A percentile compares a stretch with the other conserved stretches of the same genome.
Conservation (phyloP, 2,113 vertebrate species). For the Phrynosoma platyrhinos region DNA sequence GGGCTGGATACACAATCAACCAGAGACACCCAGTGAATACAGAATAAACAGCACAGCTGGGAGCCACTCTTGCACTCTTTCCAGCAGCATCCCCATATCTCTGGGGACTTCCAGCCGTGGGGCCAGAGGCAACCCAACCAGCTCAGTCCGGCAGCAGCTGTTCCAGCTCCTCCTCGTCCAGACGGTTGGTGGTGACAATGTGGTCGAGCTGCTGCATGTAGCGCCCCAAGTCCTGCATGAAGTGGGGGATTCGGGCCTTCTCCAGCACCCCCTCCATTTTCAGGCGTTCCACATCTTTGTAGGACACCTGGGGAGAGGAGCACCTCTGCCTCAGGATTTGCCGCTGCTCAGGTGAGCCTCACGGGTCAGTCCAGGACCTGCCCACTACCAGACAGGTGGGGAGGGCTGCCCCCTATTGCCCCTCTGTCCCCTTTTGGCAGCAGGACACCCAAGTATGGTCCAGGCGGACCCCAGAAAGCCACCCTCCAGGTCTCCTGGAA, state of each 20-base stretch:
- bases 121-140: not conserved
- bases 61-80: not conserved
- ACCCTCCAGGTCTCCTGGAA: too few relatives aligned
- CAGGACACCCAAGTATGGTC: too few relatives aligned
- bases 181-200: conserved; percentile 88
- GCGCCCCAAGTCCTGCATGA: conserved; percentile 90
- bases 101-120: not conserved
- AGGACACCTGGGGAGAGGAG: conserved; percentile 85
- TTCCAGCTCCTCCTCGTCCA: conserved; percentile 85
- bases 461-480: too few relatives aligned
- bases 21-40: conserved; percentile 39
- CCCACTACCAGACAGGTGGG: too few relatives aligned
- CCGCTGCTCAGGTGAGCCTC: too few relatives aligned
- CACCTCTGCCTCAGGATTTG: too few relatives aligned
- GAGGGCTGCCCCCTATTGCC: too few relatives aligned
- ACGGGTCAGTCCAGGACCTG: too few relatives aligned
- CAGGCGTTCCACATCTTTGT: conserved; percentile 90
- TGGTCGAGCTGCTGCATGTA: conserved; percentile 92
- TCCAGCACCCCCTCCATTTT: conserved; percentile 81
- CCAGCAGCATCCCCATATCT: not conserved
- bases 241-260: conserved; percentile 89
- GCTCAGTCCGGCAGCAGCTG: conserved; percentile 85
- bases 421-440: too few relatives aligned
- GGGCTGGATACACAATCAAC: not conserved
- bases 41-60: conserved; percentile 23